Percentiles rank a stretch among this genome's conserved stretches.
phyloP scores from a whole-genome alignment of 2,113 vertebrate species.

The Crocuta crocuta region DNA sequence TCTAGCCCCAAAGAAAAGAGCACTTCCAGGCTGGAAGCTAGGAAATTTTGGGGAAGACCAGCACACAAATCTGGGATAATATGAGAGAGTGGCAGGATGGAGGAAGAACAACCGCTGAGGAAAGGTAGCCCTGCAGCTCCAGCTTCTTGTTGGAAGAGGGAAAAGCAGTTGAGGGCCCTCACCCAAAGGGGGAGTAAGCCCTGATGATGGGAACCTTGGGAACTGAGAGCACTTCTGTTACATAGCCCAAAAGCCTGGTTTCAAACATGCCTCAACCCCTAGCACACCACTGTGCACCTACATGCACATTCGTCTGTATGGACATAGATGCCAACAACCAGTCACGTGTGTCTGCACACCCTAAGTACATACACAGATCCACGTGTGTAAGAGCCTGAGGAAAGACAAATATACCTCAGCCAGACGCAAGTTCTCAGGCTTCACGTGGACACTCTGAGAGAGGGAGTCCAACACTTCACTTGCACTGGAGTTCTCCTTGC shows the following conservation, averaged over 20 bases:
- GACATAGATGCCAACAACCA: neutral
- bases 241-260: neutral
- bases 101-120: neutral
- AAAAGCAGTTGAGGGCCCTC: neutral
- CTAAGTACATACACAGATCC: neutral
- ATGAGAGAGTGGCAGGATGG: neutral
- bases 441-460: constrained; percentile 92
- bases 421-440: constrained; percentile 94
- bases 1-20: neutral
- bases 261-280: neutral
- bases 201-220: neutral
- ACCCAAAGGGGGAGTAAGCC: neutral
- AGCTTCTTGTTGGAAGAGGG: neutral
- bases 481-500: constrained; percentile 97
- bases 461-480: constrained; percentile 96
- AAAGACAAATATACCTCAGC: constrained; percentile 89
- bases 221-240: neutral
- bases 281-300: neutral
- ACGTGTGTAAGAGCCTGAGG: neutral
- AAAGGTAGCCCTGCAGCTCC: neutral
- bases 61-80: neutral
- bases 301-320: fast-evolving
- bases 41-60: neutral
- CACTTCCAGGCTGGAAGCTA: neutral
- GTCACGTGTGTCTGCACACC: fast-evolving